phyloP scores from a whole-genome alignment of 2,888 invertebrate species.

The Hydraecia micacea region DNA sequence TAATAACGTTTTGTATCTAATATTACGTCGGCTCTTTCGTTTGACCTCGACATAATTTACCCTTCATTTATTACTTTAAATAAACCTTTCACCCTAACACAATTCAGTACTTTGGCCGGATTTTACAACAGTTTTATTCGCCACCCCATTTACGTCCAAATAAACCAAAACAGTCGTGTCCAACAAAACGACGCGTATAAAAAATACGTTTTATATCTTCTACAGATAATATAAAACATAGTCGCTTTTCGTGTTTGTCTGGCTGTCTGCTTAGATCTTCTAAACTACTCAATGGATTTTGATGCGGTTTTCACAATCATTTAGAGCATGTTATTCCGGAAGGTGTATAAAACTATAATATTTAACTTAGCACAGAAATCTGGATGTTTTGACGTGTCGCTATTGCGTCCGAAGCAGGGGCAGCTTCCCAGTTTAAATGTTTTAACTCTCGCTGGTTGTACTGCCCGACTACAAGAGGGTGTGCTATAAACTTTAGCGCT shows the following conservation, averaged over 20 bases:
- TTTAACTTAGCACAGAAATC: not conserved
- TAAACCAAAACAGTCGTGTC: slow-evolving; percentile 42
- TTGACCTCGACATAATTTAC: slow-evolving; percentile 9
- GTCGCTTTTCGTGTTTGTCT: not conserved
- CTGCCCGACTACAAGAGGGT: slow-evolving; percentile 56
- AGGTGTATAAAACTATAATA: not conserved
- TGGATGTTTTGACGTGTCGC: not conserved
- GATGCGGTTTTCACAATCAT: not conserved
- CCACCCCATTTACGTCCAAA: slow-evolving; percentile 30
- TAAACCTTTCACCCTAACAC: slow-evolving; percentile 22
- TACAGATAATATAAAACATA: not conserved
- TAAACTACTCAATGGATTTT: not conserved
- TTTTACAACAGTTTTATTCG: slow-evolving; percentile 48
- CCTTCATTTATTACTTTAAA: slow-evolving; percentile 31
- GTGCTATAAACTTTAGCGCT: slow-evolving; percentile 66
- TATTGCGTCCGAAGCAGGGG: not conserved
- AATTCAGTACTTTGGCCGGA: slow-evolving; percentile 24
- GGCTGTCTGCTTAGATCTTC: not conserved
- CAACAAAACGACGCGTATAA: slow-evolving; percentile 38
- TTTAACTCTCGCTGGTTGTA: slow-evolving; percentile 42
- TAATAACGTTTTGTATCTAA: not conserved
- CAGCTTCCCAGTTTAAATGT: slow-evolving; percentile 5
- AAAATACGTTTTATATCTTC: slow-evolving; percentile 30
- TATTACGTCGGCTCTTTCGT: not conserved
- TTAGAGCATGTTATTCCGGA: not conserved